Evolutionary conservation across 2,797 vertebrate genomes (phyloP).

Genomic region (Pangasius djambal): DNA sequence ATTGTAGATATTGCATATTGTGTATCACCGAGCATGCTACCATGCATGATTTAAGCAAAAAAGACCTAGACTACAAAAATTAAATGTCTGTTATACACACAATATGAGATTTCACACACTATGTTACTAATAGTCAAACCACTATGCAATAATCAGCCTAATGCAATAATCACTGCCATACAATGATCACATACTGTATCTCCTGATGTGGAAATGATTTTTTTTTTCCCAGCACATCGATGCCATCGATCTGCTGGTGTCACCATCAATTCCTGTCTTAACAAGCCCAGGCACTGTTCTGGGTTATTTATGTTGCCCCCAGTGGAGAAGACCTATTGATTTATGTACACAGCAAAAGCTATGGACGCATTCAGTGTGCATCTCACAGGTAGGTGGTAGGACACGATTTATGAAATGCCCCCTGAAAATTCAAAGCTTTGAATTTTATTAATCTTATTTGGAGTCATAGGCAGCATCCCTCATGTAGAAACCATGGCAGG

Average conservation of each 20-base stretch:
- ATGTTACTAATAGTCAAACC: background rate
- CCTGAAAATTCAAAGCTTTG: constrained; percentile 57
- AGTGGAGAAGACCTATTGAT: constrained; percentile 60
- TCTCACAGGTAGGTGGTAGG: constrained; percentile 56
- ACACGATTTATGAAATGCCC: constrained; percentile 57
- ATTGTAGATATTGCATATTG: background rate
- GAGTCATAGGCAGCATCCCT: constrained; percentile 53
- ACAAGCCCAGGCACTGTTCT: constrained; percentile 60
- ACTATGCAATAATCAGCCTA: constrained; percentile 4
- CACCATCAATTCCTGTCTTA: constrained; percentile 61
- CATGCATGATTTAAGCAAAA: background rate
- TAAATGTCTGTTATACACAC: too few species aligned
- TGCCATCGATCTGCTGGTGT: constrained; percentile 60
- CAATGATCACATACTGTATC: constrained; percentile 14
- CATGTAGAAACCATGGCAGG: constrained; percentile 39
- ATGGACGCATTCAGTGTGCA: constrained; percentile 44
- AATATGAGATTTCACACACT: background rate
- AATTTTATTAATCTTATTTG: constrained; percentile 62
- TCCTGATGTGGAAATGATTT: constrained; percentile 20
- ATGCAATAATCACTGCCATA: constrained; percentile 15
- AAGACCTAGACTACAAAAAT: background rate
- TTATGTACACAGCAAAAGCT: constrained; percentile 59
- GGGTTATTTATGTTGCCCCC: constrained; percentile 61
- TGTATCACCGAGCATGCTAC: background rate
- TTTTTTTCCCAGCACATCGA: background rate